Evolutionary conservation across 2,113 vertebrate genomes (phyloP).

Genomic region (Leptobrachium leishanense): DNA sequence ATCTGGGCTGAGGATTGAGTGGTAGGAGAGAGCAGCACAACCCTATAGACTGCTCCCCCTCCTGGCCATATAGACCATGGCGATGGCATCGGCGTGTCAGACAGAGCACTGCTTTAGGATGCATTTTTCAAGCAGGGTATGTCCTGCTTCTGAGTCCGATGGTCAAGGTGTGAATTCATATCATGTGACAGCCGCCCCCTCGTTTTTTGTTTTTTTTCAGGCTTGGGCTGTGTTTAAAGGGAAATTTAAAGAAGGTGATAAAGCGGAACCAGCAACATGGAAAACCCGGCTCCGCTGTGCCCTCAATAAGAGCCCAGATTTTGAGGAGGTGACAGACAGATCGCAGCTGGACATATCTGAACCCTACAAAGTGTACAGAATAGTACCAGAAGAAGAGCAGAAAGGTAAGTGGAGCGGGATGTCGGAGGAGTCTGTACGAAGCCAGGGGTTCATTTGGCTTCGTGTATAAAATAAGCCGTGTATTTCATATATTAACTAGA

Average conservation of each 20-base stretch:
- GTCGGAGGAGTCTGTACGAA: neutral
- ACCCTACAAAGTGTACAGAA: slow-evolving; percentile 97
- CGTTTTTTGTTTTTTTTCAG: slow-evolving; percentile 58
- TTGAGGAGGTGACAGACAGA: slow-evolving; percentile 94
- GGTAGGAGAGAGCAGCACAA: no score
- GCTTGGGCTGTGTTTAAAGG: slow-evolving; percentile 98
- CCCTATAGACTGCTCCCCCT: no score
- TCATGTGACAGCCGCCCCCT: neutral
- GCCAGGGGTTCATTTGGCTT: no score
- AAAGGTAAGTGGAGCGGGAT: slow-evolving; percentile 75
- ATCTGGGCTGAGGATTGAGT: no score
- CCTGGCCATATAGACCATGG: no score
- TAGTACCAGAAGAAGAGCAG: slow-evolving; percentile 94
- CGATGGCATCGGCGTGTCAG: no score
- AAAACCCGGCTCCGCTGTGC: slow-evolving; percentile 96
- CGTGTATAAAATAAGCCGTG: no score
- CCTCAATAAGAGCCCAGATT: slow-evolving; percentile 96
- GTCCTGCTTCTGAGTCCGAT: no score
- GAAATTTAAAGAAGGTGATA: slow-evolving; percentile 96
- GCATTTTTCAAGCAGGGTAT: no score
- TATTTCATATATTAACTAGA: no score
- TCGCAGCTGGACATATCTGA: slow-evolving; percentile 97
- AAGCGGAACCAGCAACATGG: slow-evolving; percentile 95
- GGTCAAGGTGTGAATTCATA: no score
- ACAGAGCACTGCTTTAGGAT: no score